Conservation (phyloP, 2,888 invertebrate genomes). For the Agrotis puta region DNA sequence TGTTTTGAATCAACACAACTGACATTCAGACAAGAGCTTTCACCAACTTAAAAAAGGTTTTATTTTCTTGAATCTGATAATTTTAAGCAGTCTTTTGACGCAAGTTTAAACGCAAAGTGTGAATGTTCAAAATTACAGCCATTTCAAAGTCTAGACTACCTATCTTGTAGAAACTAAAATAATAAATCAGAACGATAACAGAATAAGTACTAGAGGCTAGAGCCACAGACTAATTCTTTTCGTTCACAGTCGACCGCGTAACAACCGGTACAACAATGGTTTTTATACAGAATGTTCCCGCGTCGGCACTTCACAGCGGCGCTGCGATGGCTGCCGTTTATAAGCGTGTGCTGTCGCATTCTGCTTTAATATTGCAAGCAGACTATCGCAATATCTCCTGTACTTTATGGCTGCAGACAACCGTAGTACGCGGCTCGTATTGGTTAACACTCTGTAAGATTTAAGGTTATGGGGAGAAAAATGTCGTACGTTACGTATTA, state of each 20-base stretch:
- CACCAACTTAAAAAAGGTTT: too few relatives aligned
- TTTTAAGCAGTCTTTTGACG: neutral
- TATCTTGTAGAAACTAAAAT: conserved; percentile 40
- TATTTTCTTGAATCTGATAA: neutral
- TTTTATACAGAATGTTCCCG: conserved; percentile 30
- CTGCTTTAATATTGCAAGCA: conserved; percentile 59
- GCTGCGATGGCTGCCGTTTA: conserved; percentile 18
- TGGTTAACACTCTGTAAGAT: conserved; percentile 31
- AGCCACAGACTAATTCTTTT: conserved; percentile 47
- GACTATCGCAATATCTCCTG: conserved; percentile 56
- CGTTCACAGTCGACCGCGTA: conserved; percentile 3
- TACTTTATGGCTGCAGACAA: conserved; percentile 40
- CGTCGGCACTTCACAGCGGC: conserved; percentile 35
- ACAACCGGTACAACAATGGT: conserved; percentile 42
- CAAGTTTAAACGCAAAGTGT: neutral
- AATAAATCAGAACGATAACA: conserved; percentile 55
- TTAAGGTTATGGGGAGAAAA: conserved; percentile 13
- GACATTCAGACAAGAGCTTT: neutral
- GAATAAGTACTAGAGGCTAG: conserved; percentile 34
- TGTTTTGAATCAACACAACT: neutral
- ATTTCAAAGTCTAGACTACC: conserved; percentile 32
- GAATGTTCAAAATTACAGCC: conserved; percentile 8
- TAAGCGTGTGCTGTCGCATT: conserved; percentile 49
- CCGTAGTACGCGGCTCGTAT: conserved; percentile 22
- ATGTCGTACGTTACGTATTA: conserved; percentile 4